These are phyloP conservation scores for Turritopsis dohrnii DNA, from an alignment of 30 jellyfish, hydroid and myxozoan genomes.

Conservation along the genomic window DNA sequence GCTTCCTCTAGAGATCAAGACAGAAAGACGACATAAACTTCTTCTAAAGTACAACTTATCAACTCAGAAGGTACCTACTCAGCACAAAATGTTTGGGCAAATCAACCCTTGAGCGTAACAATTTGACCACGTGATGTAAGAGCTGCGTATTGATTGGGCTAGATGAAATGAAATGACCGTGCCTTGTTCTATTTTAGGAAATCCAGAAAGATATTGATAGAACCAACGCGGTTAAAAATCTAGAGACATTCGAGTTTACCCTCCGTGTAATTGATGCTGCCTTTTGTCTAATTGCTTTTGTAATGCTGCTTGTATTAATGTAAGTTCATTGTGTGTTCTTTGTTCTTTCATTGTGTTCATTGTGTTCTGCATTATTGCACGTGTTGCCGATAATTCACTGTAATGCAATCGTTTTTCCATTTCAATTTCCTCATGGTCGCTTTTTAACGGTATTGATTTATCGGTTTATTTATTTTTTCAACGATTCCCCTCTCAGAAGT, in stretches of 20 bases:
- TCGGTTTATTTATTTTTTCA: too few relatives aligned
- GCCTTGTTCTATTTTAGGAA: background rate
- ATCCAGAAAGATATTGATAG: background rate
- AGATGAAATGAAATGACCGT: too few relatives aligned
- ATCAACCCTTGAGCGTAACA: too few relatives aligned
- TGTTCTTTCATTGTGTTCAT: background rate
- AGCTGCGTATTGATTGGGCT: too few relatives aligned
- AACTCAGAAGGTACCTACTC: background rate
- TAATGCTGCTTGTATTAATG: background rate
- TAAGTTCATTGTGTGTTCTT: background rate
- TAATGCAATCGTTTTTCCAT: too few relatives aligned
- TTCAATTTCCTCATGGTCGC: too few relatives aligned
- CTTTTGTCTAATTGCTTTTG: background rate
- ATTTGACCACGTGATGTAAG: too few relatives aligned
- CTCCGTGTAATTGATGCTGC: slow-evolving; percentile 7
- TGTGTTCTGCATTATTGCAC: too few relatives aligned
- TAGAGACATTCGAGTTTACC: background rate
- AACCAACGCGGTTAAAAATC: background rate
- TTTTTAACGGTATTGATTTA: too few relatives aligned
- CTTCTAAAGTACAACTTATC: background rate
- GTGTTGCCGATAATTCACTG: too few relatives aligned
- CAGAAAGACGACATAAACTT: background rate
- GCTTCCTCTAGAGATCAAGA: background rate
- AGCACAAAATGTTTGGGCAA: too few relatives aligned
- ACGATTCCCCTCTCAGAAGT: too few relatives aligned